These are phyloP conservation scores for Coturnix japonica DNA, from an alignment of 2,113 vertebrate species.

Conservation along the genomic window DNA sequence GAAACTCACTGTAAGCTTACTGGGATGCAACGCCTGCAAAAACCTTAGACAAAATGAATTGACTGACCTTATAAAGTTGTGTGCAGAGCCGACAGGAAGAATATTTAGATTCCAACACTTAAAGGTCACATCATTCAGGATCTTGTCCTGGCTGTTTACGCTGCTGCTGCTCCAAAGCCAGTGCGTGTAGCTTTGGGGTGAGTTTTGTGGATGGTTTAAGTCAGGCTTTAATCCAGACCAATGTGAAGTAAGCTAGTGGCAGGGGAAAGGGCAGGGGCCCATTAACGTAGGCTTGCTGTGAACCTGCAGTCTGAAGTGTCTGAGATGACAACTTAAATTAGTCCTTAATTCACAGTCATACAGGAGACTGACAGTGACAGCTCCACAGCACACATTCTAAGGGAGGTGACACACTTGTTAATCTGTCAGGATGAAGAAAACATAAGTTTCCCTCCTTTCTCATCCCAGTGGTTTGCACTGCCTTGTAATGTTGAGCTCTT, in stretches of 20 bases:
- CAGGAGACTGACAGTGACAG: neutral
- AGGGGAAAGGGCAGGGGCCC: neutral
- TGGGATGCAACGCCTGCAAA: neutral
- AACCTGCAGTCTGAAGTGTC: neutral
- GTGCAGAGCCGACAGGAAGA: neutral
- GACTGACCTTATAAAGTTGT: neutral
- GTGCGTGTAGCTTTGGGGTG: neutral
- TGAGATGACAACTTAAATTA: neutral
- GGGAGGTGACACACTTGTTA: neutral
- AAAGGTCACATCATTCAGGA: neutral
- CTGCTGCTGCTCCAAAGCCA: neutral
- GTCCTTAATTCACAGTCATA: accelerated
- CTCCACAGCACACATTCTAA: neutral
- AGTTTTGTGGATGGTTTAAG: neutral
- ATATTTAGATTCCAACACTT: neutral
- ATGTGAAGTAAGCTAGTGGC: neutral
- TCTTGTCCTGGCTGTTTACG: neutral
- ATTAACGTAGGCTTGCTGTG: neutral
- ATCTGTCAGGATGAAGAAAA: neutral
- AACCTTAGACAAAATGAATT: neutral
- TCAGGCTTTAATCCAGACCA: neutral
- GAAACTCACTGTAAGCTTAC: neutral
- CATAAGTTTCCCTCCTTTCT: neutral
- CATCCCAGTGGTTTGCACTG: accelerated
- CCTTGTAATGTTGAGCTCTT: neutral